Percentiles rank a stretch among this genome's conserved stretches.
These are phyloP conservation scores for Zaprionus davidi DNA, from an alignment of 1,140 invertebrate species.

Conservation along the genomic window DNA sequence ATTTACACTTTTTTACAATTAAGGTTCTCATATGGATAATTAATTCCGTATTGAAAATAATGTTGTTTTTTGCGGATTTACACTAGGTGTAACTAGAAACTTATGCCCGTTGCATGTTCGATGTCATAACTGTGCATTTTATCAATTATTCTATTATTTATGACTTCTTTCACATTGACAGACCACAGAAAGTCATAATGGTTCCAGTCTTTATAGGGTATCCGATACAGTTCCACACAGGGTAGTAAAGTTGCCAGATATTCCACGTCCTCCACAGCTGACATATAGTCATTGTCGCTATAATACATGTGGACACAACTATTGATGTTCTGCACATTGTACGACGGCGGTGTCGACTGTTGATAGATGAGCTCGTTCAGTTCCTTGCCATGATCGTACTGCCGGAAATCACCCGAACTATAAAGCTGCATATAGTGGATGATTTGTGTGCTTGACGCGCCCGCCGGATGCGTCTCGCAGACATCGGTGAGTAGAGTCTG, in stretches of 20 bases:
- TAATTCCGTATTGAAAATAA: background rate
- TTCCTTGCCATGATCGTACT: constrained; percentile 84
- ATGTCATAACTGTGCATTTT: constrained; percentile 77
- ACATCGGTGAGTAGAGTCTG: constrained; percentile 74
- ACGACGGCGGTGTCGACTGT: constrained; percentile 85
- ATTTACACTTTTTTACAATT: constrained; percentile 54
- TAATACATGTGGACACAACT: constrained; percentile 88
- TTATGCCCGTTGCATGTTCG: constrained; percentile 47
- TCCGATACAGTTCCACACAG: constrained; percentile 79
- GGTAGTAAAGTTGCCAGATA: constrained; percentile 84
- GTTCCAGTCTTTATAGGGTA: constrained; percentile 85
- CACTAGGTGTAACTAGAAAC: constrained; percentile 34
- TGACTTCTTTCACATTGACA: constrained; percentile 84
- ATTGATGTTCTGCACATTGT: constrained; percentile 86
- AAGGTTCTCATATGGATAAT: constrained; percentile 30
- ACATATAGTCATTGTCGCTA: constrained; percentile 87
- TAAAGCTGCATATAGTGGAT: constrained; percentile 85
- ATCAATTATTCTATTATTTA: constrained; percentile 85
- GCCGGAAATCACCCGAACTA: constrained; percentile 73
- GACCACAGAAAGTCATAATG: constrained; percentile 87
- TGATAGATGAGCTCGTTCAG: constrained; percentile 85
- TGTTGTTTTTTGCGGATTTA: background rate
- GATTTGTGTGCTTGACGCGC: constrained; percentile 85
- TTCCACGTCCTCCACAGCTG: constrained; percentile 85
- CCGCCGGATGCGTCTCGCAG: constrained; percentile 80